Evolutionary conservation across 2,797 vertebrate genomes (phyloP), one percentile per base, ranked within the genome.

Genomic region (Hapalemur alaotrensis): DNA sequence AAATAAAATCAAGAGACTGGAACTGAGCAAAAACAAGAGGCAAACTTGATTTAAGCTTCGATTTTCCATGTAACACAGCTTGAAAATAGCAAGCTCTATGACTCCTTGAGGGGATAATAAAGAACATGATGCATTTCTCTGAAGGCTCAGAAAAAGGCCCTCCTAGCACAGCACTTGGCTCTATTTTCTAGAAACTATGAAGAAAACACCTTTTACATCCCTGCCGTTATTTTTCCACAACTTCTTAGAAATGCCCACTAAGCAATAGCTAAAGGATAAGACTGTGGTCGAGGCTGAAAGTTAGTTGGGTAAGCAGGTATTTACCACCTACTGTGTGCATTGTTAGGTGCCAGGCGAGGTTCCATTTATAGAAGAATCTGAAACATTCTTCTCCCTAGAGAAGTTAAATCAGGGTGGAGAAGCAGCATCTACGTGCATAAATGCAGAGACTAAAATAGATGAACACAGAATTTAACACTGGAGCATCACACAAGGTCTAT

Each of bases 1-100:
- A 95, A 96, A 97, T 90, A 92, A 95, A 96, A 95, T 82, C 79
- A 93, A 94, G 83, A 92, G 80, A 54, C 93, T 80, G 89, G 83
- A 95, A 93, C 87, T 94, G 52, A 97, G 89, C 75, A 48, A 97
- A 95, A 96, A 89, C 43, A 89, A 92, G 80, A 92, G 41, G 91
- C 57, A 96, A 96, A 96, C 88, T 89, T 88, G 91, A 96, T 95
- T 97, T 95, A 96, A 95, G 72, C 89, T 97, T 97, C 17, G 7
- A 96, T 96, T 97, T 96, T 86, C 96, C 65, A 32, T 90, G 92
- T 93, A 96, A 92, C 87, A 75, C 72, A 88, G 96, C 87, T 97
- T 97, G 95, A 96, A 94, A 96, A 85, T 38, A 95, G 86, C 86
- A 82, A 94, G 72, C 61, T 84, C 7, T 88, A 32, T 76, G 89